Conservation (phyloP, 2,113 vertebrate species). For the Bos taurus region DNA sequence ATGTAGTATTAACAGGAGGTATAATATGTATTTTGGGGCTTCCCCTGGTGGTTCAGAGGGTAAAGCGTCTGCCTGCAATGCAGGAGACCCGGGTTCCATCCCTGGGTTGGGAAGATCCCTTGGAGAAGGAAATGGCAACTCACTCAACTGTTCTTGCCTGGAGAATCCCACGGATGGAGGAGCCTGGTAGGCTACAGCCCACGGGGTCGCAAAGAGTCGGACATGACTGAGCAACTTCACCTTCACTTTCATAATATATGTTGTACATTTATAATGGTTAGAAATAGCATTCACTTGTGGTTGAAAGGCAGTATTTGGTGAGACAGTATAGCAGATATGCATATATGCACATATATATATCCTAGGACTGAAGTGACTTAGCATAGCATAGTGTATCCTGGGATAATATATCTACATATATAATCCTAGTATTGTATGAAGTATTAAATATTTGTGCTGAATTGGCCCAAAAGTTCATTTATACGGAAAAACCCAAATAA, state of each 20-base stretch:
- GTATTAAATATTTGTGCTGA: not conserved
- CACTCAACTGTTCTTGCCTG: not conserved
- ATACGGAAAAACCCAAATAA: accelerated
- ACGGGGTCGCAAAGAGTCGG: accelerated
- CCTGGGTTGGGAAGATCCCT: not conserved
- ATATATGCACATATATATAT: not conserved
- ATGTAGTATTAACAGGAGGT: not conserved
- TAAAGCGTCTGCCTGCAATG: not conserved
- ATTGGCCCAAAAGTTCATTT: not conserved
- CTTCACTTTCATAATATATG: not conserved
- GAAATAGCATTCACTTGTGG: not conserved
- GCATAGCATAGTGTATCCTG: too few relatives aligned
- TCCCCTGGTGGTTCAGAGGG: not conserved
- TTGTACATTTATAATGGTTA: not conserved
- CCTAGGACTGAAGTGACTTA: not conserved
- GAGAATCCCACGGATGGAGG: not conserved
- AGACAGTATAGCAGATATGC: not conserved
- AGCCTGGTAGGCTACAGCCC: not conserved
- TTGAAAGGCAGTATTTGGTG: not conserved
- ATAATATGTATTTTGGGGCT: not conserved
- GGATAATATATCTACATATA: not conserved
- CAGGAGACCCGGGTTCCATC: accelerated
- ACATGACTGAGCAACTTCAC: not conserved
- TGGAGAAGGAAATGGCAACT: not conserved
- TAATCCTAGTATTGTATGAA: not conserved